Conservation (phyloP, 2,797 vertebrate genomes). For the Rhyacichthys aspro region DNA sequence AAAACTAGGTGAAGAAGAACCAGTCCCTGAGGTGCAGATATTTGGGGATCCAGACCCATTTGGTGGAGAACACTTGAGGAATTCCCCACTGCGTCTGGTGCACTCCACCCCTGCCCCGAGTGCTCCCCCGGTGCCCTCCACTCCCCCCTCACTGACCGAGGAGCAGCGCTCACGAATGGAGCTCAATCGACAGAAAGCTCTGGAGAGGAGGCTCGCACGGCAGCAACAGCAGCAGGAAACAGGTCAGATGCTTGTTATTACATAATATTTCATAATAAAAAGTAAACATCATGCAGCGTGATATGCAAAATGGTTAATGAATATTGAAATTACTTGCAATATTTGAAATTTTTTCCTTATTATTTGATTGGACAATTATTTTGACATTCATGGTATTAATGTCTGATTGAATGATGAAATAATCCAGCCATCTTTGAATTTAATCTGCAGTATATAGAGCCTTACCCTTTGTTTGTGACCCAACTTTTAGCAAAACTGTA, state of each 20-base stretch:
- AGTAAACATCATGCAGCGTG: no score
- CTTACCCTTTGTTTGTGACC: no score
- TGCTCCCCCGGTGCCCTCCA: neutral
- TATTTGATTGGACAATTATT: no score
- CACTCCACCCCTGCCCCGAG: constrained; percentile 56
- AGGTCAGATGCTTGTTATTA: constrained; percentile 48
- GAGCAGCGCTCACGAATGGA: constrained; percentile 87
- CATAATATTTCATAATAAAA: no score
- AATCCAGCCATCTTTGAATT: no score
- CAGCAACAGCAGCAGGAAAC: constrained; percentile 72
- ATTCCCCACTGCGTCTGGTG: constrained; percentile 27
- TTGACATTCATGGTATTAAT: no score
- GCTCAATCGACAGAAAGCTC: constrained; percentile 86
- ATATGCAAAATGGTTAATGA: no score
- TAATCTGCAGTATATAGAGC: no score
- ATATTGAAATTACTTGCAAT: no score
- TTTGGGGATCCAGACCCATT: constrained; percentile 65
- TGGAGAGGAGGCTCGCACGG: constrained; percentile 87
- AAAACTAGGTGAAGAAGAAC: constrained; percentile 52
- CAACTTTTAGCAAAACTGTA: no score
- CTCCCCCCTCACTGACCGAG: constrained; percentile 77
- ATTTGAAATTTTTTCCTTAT: no score
- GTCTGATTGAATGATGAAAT: no score
- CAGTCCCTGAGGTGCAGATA: constrained; percentile 5
- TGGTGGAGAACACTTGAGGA: constrained; percentile 24